Evolutionary conservation across 2,888 invertebrate species (phyloP).

Genomic region (Drosophila kokeensis): DNA sequence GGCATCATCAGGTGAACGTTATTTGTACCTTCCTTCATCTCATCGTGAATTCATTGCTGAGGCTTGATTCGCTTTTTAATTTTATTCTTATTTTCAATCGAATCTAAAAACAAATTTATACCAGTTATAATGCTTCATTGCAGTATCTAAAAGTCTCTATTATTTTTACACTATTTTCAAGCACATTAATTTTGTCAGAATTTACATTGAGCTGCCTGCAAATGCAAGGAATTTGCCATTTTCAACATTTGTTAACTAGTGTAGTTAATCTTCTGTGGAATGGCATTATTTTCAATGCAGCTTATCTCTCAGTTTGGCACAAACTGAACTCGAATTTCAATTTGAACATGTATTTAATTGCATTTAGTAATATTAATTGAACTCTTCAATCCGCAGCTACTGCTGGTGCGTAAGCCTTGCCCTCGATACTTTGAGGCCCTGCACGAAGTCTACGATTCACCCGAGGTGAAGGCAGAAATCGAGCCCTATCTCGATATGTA

Average conservation of each 20-base stretch:
- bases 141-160: not conserved
- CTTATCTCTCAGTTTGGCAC: not conserved
- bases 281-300: not conserved
- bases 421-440: conserved; percentile 88
- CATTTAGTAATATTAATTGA: not conserved
- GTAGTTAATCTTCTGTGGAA: not conserved
- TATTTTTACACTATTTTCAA: not conserved
- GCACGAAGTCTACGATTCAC: conserved; percentile 84
- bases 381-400: conserved; percentile 85
- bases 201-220: not conserved
- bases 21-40: conserved; percentile 26
- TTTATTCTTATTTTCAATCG: not conserved
- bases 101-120: conserved; percentile 28
- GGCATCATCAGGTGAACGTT: conserved; percentile 47
- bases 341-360: not conserved
- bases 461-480: conserved; percentile 86
- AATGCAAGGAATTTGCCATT: not conserved
- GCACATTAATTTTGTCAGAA: not conserved
- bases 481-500: conserved; percentile 86
- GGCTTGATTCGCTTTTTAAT: conserved; percentile 1
- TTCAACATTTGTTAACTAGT: not conserved
- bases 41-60: conserved; percentile 9
- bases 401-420: conserved; percentile 88
- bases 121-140: not conserved
- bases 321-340: not conserved